Percentiles rank a stretch among this genome's conserved stretches.
Conservation (phyloP, 2,888 invertebrate genomes). For the Alsophila aescularia region DNA sequence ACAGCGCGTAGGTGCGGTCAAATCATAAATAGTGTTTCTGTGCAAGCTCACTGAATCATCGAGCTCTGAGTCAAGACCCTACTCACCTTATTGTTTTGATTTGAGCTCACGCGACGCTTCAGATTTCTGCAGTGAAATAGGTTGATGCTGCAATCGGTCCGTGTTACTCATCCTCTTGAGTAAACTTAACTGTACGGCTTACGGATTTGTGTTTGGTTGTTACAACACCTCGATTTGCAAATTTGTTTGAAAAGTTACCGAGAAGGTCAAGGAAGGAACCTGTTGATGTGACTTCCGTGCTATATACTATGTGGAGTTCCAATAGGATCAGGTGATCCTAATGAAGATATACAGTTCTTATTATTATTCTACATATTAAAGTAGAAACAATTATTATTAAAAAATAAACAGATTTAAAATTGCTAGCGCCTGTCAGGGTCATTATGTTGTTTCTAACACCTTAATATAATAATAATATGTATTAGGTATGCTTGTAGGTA, state of each 20-base stretch:
- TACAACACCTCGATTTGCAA: constrained; percentile 2
- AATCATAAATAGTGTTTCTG: constrained; percentile 10
- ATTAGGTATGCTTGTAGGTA: too few species aligned
- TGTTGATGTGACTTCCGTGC: not conserved
- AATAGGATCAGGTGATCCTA: too few species aligned
- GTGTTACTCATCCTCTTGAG: constrained; percentile 6
- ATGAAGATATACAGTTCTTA: too few species aligned
- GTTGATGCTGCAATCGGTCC: constrained; percentile 5
- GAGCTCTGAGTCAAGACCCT: constrained; percentile 24
- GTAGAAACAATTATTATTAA: too few species aligned
- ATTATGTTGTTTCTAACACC: too few species aligned
- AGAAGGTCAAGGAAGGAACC: not conserved
- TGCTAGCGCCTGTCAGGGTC: too few species aligned
- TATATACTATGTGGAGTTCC: too few species aligned
- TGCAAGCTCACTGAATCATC: constrained; percentile 23
- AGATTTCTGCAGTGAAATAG: constrained; percentile 16
- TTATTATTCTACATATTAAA: too few species aligned
- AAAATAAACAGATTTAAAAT: too few species aligned
- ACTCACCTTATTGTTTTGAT: constrained; percentile 32
- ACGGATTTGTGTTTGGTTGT: constrained; percentile 5
- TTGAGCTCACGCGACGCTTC: constrained; percentile 24
- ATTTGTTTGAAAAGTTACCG: constrained; percentile 3
- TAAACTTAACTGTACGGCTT: not conserved
- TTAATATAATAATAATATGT: too few species aligned
- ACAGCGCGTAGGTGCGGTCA: not conserved